These are phyloP conservation scores for Heptranchias perlo DNA, from an alignment of 2,113 vertebrate species.

Conservation along the genomic window DNA sequence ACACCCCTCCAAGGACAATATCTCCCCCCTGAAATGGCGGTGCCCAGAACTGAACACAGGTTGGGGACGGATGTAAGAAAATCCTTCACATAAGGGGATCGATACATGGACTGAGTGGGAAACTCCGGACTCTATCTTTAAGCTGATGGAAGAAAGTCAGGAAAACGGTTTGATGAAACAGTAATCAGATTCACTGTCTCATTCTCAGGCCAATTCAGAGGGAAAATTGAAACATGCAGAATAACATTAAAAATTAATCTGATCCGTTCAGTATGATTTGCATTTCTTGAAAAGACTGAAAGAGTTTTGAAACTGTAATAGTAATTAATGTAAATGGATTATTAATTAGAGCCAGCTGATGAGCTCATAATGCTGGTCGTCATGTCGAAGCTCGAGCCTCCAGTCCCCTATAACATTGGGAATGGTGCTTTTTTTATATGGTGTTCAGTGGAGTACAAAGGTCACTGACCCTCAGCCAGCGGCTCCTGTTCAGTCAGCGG, in stretches of 20 bases:
- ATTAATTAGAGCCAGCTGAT: not conserved
- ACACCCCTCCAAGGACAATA: not conserved
- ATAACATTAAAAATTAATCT: constrained; percentile 14
- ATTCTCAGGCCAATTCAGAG: not conserved
- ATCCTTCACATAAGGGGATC: not conserved
- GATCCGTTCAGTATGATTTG: constrained; percentile 6
- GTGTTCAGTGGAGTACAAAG: not conserved
- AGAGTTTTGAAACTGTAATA: not conserved
- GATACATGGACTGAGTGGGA: not conserved
- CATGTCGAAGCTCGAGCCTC: not conserved
- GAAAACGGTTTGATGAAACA: not conserved
- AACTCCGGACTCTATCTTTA: not conserved
- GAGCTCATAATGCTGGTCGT: not conserved
- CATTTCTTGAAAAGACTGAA: not conserved
- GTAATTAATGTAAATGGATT: constrained; percentile 10
- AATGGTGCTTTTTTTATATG: not conserved
- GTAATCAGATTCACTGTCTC: not conserved
- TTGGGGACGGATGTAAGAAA: not conserved
- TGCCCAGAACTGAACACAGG: not conserved
- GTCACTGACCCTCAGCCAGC: not conserved
- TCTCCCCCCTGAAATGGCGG: not conserved
- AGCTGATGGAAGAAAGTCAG: not conserved
- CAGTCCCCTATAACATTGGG: not conserved
- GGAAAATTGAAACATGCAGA: not conserved
- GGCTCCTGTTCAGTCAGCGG: not conserved